Evolutionary conservation across 2,888 invertebrate species (phyloP).

Genomic region (Emmelina monodactyla): DNA sequence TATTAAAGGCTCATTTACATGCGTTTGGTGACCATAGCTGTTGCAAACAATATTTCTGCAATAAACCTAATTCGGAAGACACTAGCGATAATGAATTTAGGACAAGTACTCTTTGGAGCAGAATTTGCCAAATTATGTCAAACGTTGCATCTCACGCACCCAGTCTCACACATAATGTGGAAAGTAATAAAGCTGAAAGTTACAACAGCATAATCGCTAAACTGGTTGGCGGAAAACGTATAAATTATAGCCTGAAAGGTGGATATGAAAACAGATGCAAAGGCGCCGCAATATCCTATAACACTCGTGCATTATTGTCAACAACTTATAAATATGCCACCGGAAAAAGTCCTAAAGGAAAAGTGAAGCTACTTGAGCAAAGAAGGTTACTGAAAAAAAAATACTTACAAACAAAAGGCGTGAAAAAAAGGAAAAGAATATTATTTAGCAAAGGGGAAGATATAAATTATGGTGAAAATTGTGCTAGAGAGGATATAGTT

Average conservation of each 20-base stretch:
- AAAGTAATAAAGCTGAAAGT: conserved; percentile 5
- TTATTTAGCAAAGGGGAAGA: not conserved
- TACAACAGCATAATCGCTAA: conserved; percentile 12
- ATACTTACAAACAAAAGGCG: not conserved
- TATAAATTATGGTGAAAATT: conserved; percentile 2
- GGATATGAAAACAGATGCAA: conserved; percentile 2
- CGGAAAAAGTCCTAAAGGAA: conserved; percentile 1
- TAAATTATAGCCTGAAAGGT: not conserved
- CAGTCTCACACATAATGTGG: conserved; percentile 1
- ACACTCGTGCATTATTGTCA: not conserved
- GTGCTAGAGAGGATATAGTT: not conserved
- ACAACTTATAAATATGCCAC: not conserved
- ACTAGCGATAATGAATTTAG: not conserved
- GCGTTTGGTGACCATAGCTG: not conserved
- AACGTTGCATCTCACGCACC: conserved; percentile 1
- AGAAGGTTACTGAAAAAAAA: not conserved
- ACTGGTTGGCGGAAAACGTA: conserved; percentile 10
- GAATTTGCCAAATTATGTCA: not conserved
- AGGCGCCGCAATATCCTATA: conserved; percentile 1
- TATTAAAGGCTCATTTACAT: not conserved
- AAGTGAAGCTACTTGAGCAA: not conserved
- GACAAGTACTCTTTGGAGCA: not conserved
- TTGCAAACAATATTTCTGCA: not conserved
- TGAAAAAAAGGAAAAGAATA: not conserved
- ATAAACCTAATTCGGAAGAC: not conserved